Evolutionary conservation across 2,888 invertebrate genomes (phyloP).

Genomic region (Apodemia zela): DNA sequence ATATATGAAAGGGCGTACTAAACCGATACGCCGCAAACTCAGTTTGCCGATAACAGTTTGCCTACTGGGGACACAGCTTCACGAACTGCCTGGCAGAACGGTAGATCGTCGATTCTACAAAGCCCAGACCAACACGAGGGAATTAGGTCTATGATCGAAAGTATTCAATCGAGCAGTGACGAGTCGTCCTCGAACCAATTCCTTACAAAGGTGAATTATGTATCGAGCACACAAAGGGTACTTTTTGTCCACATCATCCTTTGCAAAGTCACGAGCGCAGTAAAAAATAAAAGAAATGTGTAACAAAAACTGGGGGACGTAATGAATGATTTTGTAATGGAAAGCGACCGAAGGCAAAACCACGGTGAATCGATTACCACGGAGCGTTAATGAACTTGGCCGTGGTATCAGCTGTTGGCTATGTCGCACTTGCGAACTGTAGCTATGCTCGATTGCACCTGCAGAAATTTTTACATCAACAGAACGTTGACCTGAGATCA

Average conservation of each 20-base stretch:
- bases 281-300: constrained; percentile 5
- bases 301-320: constrained; percentile 34
- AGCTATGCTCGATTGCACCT: constrained; percentile 34
- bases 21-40: too few species aligned
- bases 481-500: constrained; percentile 14
- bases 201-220: neutral
- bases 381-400: constrained; percentile 75
- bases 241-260: neutral
- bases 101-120: too few species aligned
- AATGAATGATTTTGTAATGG: constrained; percentile 51
- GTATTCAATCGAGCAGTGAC: neutral
- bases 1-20: too few species aligned
- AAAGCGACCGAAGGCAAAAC: constrained; percentile 57
- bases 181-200: neutral
- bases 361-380: constrained; percentile 66
- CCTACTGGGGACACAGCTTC: too few species aligned
- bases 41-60: too few species aligned
- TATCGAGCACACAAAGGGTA: neutral
- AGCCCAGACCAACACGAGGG: too few species aligned
- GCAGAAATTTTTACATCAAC: constrained; percentile 25
- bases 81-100: too few species aligned
- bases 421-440: constrained; percentile 41
- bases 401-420: constrained; percentile 64
- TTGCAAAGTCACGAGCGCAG: constrained; percentile 7
- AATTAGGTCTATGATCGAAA: neutral